Evolutionary conservation across 2,888 invertebrate genomes (phyloP), one percentile per base, ranked within the genome.

Genomic region (Abrostola triplasia): DNA sequence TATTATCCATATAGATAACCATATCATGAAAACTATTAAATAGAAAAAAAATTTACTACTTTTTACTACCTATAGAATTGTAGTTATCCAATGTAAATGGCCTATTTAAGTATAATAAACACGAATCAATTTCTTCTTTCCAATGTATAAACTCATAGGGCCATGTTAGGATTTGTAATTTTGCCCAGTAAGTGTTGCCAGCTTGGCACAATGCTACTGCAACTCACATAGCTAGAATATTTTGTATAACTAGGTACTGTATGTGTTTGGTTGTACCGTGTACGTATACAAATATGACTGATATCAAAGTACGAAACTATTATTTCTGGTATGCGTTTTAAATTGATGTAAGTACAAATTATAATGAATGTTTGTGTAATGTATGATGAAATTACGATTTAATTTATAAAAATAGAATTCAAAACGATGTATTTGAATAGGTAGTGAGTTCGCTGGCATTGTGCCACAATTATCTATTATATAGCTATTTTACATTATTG

Each of bases 1-100:
- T 55, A 74, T 72, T 65, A 73, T 70, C 67, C 66, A 76, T 70
- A 72, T 70, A 70, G 59, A 67, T 77, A 79, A 82, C 69, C 81
- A 82, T 82, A 82, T 82, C 81, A 81, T 73, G 76, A 77, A 72
- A 66, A 67, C 67, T 77, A 78, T 75, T 70, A 71, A 68, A 70
- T 71, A 75, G 73, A 76, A 68, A 65, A 63, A 55, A 59, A 70
- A 73, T 55, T 65, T 74, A 67, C 67, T 68, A 73, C 72, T 75
- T 79, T 78, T 72, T 73, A 79, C 53, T 55, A 56, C 61, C 66
- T 72, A 76, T 76, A 61, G 68, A 61, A 64, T 60, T 59, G 59
- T 79, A 79, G 67, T 70, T 66, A 62, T 65, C 63, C 52, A 64
- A 70, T 72, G 64, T 78, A 68, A 71, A 76, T 67, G 73, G 79